Percentiles rank a stretch among this genome's conserved stretches.
Conservation (phyloP, 1,140 invertebrate genomes). For the Lordiphosa clarofinis region DNA sequence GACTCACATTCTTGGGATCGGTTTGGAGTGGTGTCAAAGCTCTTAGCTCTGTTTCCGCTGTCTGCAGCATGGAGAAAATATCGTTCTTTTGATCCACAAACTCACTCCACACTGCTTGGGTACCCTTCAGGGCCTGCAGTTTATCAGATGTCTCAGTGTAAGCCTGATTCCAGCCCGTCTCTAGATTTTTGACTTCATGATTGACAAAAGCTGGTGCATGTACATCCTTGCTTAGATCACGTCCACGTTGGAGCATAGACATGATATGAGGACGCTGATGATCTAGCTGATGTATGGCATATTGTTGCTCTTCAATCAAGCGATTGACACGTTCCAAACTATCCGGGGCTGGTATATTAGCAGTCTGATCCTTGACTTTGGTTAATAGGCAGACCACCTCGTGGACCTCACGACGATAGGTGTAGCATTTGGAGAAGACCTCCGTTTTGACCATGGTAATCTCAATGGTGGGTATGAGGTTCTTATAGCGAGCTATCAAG, state of each 20-base stretch:
- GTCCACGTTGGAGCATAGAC: slow-evolving; percentile 93
- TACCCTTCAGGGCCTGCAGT: slow-evolving; percentile 89
- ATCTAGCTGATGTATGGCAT: slow-evolving; percentile 89
- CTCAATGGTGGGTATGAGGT: slow-evolving; percentile 94
- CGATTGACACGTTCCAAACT: slow-evolving; percentile 87
- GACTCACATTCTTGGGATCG: slow-evolving; percentile 82
- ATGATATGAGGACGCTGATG: slow-evolving; percentile 92
- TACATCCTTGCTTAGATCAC: slow-evolving; percentile 91
- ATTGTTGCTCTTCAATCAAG: slow-evolving; percentile 89
- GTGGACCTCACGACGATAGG: slow-evolving; percentile 92
- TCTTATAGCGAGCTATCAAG: slow-evolving; percentile 92
- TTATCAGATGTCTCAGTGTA: slow-evolving; percentile 92
- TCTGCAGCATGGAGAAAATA: slow-evolving; percentile 88
- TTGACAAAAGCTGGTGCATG: slow-evolving; percentile 92
- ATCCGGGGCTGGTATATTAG: slow-evolving; percentile 84
- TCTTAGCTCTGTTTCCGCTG: slow-evolving; percentile 89
- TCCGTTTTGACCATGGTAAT: slow-evolving; percentile 95
- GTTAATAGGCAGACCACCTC: slow-evolving; percentile 89
- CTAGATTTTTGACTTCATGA: slow-evolving; percentile 90
- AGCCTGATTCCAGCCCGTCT: slow-evolving; percentile 92
- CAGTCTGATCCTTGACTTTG: slow-evolving; percentile 87
- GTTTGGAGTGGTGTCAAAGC: slow-evolving; percentile 77
- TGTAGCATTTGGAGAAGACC: slow-evolving; percentile 94
- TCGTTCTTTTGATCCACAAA: slow-evolving; percentile 93
- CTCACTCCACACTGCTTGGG: slow-evolving; percentile 91